These are phyloP conservation scores for Chirona hameri DNA, from an alignment of 2,888 invertebrate species.

Conservation along the genomic window DNA sequence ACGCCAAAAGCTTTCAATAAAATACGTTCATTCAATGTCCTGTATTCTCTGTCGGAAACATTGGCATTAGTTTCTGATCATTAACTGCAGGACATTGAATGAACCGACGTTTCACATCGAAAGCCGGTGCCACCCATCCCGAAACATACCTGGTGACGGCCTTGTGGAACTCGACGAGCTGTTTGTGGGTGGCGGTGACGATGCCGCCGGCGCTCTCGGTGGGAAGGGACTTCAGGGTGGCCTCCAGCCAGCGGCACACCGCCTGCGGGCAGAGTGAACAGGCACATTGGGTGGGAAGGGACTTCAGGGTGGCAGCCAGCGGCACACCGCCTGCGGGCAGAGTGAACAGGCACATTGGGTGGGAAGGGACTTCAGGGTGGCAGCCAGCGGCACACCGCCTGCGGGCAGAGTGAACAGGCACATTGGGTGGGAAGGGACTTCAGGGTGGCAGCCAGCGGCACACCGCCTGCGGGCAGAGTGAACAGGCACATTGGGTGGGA, in stretches of 20 bases:
- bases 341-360: conserved; percentile 46
- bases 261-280: conserved; percentile 44
- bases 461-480: conserved; percentile 49
- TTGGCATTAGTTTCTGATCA: too few relatives aligned
- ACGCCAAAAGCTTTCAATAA: too few relatives aligned
- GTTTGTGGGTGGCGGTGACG: conserved; percentile 73
- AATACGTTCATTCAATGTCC: too few relatives aligned
- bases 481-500: conserved; percentile 57
- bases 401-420: conserved; percentile 1
- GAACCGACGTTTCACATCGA: too few relatives aligned
- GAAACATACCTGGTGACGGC: conserved; percentile 63
- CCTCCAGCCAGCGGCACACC: conserved; percentile 68
- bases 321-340: conserved; percentile 53
- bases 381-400: conserved; percentile 67
- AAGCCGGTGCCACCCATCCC: not conserved
- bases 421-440: conserved; percentile 70
- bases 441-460: conserved; percentile 72
- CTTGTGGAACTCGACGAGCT: conserved; percentile 76
- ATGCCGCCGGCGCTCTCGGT: conserved; percentile 64
- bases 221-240: conserved; percentile 71
- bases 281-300: conserved; percentile 58
- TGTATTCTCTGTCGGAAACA: too few relatives aligned
- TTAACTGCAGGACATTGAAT: too few relatives aligned
- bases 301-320: conserved; percentile 73
- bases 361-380: conserved; percentile 71